phyloP scores from a whole-genome alignment of 2,797 vertebrate species.

The Poeciliopsis paucimaculata region DNA sequence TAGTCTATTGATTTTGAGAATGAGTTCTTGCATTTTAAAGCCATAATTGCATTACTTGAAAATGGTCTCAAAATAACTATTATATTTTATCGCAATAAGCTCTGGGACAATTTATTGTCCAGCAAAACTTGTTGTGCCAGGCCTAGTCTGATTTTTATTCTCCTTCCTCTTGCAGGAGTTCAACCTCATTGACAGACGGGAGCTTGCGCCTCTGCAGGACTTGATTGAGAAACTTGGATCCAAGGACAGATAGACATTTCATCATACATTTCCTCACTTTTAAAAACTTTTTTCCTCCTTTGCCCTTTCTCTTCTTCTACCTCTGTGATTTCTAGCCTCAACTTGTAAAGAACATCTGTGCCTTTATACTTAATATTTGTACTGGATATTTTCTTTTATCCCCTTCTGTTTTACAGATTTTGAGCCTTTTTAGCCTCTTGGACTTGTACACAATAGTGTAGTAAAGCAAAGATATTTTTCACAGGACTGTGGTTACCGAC shows the following conservation, averaged over 20 bases:
- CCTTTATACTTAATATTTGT: conserved; percentile 56
- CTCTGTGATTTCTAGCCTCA: conserved; percentile 64
- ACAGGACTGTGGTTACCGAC: conserved; percentile 45
- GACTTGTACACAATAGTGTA: conserved; percentile 52
- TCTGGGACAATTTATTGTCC: too few relatives aligned
- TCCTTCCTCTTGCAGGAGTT: conserved; percentile 84
- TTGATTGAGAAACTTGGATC: conserved; percentile 96
- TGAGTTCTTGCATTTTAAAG: too few relatives aligned
- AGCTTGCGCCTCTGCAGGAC: conserved; percentile 95
- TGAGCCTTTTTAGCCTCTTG: conserved; percentile 54
- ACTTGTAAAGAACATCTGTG: conserved; percentile 62
- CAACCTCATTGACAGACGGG: conserved; percentile 93
- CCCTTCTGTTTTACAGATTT: conserved; percentile 43
- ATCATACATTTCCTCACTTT: conserved; percentile 16
- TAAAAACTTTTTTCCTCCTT: conserved; percentile 19
- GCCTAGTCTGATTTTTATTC: not conserved
- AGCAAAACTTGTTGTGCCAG: too few relatives aligned
- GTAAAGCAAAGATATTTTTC: conserved; percentile 51
- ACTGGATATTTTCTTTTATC: conserved; percentile 47
- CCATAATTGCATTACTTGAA: too few relatives aligned
- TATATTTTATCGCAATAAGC: too few relatives aligned
- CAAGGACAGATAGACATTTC: conserved; percentile 91
- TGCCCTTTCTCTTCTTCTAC: conserved; percentile 64
- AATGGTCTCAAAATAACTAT: too few relatives aligned
- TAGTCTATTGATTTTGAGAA: too few relatives aligned